Base-by-base conservation (phyloP, 2,888 invertebrate species). In the Pinctada fucata region DNA sequence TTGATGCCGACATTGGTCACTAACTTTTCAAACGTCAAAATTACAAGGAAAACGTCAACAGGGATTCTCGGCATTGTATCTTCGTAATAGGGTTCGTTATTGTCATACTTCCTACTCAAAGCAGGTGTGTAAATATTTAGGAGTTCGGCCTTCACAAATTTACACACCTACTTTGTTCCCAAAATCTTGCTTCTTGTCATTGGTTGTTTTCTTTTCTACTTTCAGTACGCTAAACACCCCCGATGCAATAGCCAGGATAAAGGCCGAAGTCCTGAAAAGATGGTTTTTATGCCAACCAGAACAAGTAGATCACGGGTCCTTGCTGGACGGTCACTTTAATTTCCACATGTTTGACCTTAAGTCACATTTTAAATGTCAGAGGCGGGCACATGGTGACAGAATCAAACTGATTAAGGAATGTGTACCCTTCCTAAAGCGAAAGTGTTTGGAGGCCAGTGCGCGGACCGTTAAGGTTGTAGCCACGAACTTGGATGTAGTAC, bases 221-320 rank as follows among this genome's bases (percentile, higher is more conserved):
- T 31, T 31, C 31, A 31, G 31, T 31, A 31, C 31, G 31, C 31
- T 31, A 31, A 31, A 31, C 31, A 31, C 31, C 31, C 31, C 31
- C 31, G 31, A 31, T 31, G 31, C 31, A 31, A 31, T 31, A 31
- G 31, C 31, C 31, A 31, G 31, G 6, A 58, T 72, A 5, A 31
- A 3, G 50, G 58, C 72, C 6, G 58, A 72, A 52, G 8, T 72
- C 13, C 2, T 72, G n/a, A 52, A 72, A 13, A 6, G 8, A 47
- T 72, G 72, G 72, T 72, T 72, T 45, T 47, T 52, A 5, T 72
- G 72, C 58, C 51, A 52, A 4, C 52, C 52, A n/a, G 58, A 31
- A 16, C n/a, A 52, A 31, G 52, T 72, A 31, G 72, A 72, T 16
- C 5, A 58, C 13, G 58, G 58, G 58, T 6, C 58, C 6, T 58